phyloP scores from a whole-genome alignment of 2,888 invertebrate genomes.

The Brenthis daphne region DNA sequence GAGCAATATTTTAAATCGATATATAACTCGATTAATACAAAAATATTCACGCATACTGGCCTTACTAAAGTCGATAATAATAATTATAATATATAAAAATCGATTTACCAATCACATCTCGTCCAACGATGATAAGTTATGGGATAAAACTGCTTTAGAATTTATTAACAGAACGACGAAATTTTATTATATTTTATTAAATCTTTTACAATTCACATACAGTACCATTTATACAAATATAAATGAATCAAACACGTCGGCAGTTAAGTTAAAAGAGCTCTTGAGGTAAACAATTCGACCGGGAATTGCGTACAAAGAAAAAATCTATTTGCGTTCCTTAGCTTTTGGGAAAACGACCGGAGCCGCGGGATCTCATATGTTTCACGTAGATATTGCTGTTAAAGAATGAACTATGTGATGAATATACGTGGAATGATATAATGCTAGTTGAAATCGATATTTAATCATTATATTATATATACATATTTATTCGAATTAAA shows the following conservation, averaged over 20 bases:
- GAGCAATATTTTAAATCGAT: too few species aligned
- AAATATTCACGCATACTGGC: too few species aligned
- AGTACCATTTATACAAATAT: conserved; percentile 51
- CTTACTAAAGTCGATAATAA: too few species aligned
- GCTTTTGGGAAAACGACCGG: conserved; percentile 28
- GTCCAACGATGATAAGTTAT: too few species aligned
- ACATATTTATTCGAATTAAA: neutral
- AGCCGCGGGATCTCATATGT: conserved; percentile 28
- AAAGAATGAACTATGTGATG: conserved; percentile 6
- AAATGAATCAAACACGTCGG: conserved; percentile 40
- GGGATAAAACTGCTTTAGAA: neutral
- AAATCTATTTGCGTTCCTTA: conserved; percentile 18
- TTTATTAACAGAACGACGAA: neutral
- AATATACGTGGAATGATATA: conserved; percentile 14
- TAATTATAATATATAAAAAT: too few species aligned
- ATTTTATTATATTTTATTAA: conserved; percentile 10
- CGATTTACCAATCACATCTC: too few species aligned
- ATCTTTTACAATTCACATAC: conserved; percentile 41
- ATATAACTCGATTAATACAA: too few species aligned
- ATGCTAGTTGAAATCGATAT: neutral
- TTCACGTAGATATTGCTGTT: conserved; percentile 22
- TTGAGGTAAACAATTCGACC: conserved; percentile 37
- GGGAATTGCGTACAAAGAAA: conserved; percentile 41
- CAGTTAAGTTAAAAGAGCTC: conserved; percentile 38
- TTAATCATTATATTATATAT: conserved; percentile 1